Evolutionary conservation across 2,888 invertebrate species (phyloP).

Genomic region (Oscheius sp.): DNA sequence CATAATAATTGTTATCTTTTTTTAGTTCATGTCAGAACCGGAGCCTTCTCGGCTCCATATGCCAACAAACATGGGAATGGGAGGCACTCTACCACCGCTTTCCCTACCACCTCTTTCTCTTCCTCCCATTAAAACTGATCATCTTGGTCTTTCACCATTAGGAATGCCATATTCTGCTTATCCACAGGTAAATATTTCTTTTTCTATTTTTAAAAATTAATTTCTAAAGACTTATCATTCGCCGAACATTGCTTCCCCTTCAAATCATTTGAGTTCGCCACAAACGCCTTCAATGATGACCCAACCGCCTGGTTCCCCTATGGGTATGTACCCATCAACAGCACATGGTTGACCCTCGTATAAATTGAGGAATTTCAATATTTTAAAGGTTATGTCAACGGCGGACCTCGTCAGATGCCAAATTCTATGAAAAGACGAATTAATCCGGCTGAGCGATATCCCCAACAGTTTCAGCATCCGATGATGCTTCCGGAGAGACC

Average conservation of each 20-base stretch:
- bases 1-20: neutral
- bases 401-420: conserved; percentile 4
- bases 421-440: conserved; percentile 13
- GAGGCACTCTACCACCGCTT: conserved; percentile 33
- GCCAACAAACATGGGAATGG: conserved; percentile 19
- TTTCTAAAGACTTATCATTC: conserved; percentile 18
- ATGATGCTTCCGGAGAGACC: neutral
- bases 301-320: conserved; percentile 13
- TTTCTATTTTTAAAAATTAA: neutral
- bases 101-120: conserved; percentile 34
- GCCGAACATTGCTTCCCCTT: conserved; percentile 18
- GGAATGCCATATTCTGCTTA: conserved; percentile 26
- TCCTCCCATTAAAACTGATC: conserved; percentile 36
- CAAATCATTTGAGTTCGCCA: conserved; percentile 24
- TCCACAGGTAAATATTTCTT: neutral
- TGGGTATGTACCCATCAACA: conserved; percentile 4
- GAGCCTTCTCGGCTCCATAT: conserved; percentile 37
- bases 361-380: neutral
- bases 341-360: neutral
- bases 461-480: conserved; percentile 4
- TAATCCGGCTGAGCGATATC: neutral
- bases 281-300: neutral
- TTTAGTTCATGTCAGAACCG: conserved; percentile 34
- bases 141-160: conserved; percentile 21
- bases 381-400: conserved; percentile 21